Evolutionary conservation across 30 jellyfish, hydroid and myxozoan species (phyloP).

Genomic region (Aurelia aurita complex sp. Pacific): DNA sequence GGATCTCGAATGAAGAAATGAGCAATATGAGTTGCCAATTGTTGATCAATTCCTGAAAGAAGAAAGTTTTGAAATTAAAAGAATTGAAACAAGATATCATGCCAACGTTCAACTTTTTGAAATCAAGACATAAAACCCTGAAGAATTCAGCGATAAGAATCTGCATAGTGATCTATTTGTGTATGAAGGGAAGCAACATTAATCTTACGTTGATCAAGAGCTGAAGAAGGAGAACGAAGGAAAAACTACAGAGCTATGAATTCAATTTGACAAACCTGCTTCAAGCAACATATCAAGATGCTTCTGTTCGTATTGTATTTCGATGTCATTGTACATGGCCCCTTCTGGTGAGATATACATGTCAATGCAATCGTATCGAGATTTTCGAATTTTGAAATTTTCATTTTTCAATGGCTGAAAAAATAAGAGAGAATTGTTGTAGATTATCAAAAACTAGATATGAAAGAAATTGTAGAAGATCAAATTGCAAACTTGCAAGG

Average conservation of each 20-base stretch:
- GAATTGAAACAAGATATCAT: too few relatives aligned
- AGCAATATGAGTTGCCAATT: conserved; percentile 94
- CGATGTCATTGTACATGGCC: conserved; percentile 90
- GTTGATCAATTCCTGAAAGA: conserved; percentile 88
- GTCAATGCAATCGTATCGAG: conserved; percentile 92
- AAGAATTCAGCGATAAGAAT: too few relatives aligned
- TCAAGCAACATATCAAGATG: conserved; percentile 86
- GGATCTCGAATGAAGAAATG: conserved; percentile 99
- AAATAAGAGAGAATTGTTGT: not conserved
- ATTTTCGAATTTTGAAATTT: conserved; percentile 71
- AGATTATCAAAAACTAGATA: not conserved
- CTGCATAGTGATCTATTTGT: too few relatives aligned
- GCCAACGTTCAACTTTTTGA: too few relatives aligned
- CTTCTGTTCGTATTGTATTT: conserved; percentile 74
- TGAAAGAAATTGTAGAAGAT: too few relatives aligned
- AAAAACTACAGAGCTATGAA: too few relatives aligned
- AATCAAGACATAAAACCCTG: too few relatives aligned
- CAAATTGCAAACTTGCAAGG: too few relatives aligned
- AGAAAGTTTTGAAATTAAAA: too few relatives aligned
- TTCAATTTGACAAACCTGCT: conserved; percentile 65
- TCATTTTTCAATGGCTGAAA: conserved; percentile 84
- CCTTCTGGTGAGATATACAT: conserved; percentile 93
- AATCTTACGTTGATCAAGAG: too few relatives aligned
- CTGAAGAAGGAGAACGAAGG: too few relatives aligned
- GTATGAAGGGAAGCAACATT: too few relatives aligned